These are phyloP conservation scores for Crocidura indochinensis DNA, from an alignment of 2,797 vertebrate species.

Conservation along the genomic window DNA sequence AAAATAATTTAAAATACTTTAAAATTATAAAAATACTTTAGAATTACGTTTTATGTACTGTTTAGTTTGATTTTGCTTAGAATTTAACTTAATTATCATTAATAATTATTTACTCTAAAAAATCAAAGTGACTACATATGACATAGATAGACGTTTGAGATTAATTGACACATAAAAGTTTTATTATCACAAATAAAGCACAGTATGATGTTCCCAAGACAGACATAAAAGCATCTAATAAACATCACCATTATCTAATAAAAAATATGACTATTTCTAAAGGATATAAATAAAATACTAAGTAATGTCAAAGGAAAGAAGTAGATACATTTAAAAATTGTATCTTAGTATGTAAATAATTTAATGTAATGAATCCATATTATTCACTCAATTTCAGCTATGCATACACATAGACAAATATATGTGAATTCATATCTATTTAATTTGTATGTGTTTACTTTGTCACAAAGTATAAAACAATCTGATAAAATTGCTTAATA, in stretches of 20 bases:
- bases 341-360: background rate
- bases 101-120: background rate
- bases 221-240: too few species aligned
- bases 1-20: too few species aligned
- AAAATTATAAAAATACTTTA: too few species aligned
- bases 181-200: too few species aligned
- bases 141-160: background rate
- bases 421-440: too few species aligned
- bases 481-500: background rate
- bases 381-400: background rate
- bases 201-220: too few species aligned
- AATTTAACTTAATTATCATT: background rate
- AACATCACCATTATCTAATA: too few species aligned
- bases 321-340: background rate
- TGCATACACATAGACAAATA: too few species aligned
- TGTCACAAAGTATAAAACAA: background rate
- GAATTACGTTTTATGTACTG: background rate
- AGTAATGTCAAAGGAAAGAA: background rate
- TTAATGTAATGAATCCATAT: background rate
- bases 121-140: background rate
- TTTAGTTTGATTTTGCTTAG: background rate
- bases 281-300: background rate
- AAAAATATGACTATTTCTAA: background rate
- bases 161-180: too few species aligned
- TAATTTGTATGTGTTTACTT: background rate